Percentiles rank a stretch among this genome's conserved stretches.
Evolutionary conservation across 2,797 vertebrate genomes (phyloP).

Genomic region (Cirrhinus mrigala): DNA sequence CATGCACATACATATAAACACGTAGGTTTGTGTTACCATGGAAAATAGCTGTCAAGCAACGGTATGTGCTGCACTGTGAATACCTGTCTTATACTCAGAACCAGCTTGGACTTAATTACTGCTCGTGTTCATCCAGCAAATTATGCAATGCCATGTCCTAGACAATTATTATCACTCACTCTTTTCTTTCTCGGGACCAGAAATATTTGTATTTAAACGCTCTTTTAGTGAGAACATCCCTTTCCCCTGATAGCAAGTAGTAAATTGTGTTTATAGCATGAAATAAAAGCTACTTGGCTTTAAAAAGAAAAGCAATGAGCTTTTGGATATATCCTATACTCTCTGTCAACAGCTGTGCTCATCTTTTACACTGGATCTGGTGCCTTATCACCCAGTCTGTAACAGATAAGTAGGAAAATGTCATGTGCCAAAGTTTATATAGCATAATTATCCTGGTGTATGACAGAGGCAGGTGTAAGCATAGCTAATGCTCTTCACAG

Average conservation of each 20-base stretch:
- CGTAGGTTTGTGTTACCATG: conserved; percentile 29
- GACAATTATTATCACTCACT: conserved; percentile 57
- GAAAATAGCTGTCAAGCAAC: conserved; percentile 25
- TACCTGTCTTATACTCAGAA: conserved; percentile 3
- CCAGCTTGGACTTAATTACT: conserved; percentile 43
- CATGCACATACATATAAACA: background rate
- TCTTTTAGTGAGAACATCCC: background rate
- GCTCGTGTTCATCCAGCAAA: conserved; percentile 47
- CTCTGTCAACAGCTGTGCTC: background rate
- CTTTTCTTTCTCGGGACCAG: background rate
- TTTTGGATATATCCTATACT: background rate
- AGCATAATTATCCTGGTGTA: conserved; percentile 30
- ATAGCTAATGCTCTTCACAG: conserved; percentile 13
- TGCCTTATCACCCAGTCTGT: background rate
- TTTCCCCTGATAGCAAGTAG: background rate
- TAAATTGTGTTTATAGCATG: background rate
- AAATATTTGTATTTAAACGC: background rate
- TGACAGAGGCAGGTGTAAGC: conserved; percentile 34
- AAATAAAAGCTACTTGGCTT: background rate
- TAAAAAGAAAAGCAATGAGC: background rate
- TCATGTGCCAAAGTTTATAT: conserved; percentile 17
- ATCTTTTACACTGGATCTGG: background rate
- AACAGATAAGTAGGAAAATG: background rate
- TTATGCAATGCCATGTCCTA: conserved; percentile 42
- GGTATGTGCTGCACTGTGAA: background rate